Percentiles rank a stretch among this genome's conserved stretches.
Evolutionary conservation across 2,888 invertebrate species (phyloP).

Genomic region (Metopia argyrocephala): DNA sequence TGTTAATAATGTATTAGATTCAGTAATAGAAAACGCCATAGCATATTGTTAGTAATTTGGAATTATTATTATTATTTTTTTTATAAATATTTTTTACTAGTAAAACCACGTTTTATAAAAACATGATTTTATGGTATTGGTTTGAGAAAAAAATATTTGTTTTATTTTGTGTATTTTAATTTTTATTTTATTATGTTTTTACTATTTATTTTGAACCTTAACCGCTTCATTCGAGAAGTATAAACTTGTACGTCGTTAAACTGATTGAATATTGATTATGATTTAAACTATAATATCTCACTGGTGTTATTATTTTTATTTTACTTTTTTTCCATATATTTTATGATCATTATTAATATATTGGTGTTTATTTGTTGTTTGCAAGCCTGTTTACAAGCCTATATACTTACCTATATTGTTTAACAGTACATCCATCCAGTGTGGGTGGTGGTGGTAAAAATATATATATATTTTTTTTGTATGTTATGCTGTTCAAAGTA

Average conservation of each 20-base stretch:
- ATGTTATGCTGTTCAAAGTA: conserved; percentile 8
- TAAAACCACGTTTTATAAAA: neutral
- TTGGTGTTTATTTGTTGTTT: conserved; percentile 9
- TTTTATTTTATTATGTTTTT: neutral
- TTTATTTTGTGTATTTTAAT: neutral
- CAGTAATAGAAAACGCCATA: conserved; percentile 25
- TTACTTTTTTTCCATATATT: neutral
- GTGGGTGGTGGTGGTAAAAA: neutral
- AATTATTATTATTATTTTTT: neutral
- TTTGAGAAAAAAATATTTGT: neutral
- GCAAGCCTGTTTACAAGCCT: neutral
- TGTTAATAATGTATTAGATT: conserved; percentile 17
- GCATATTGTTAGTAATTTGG: conserved; percentile 31
- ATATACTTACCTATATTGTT: conserved; percentile 4
- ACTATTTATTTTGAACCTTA: neutral
- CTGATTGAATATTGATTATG: conserved; percentile 40
- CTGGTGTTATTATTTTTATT: conserved; percentile 14
- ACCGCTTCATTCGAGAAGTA: conserved; percentile 20
- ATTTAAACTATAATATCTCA: conserved; percentile 29
- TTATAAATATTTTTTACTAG: neutral
- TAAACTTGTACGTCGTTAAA: conserved; percentile 30
- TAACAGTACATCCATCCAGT: conserved; percentile 23
- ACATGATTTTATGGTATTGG: neutral
- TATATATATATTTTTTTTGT: neutral
- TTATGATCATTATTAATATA: conserved; percentile 37